Evolutionary conservation across 30 jellyfish, hydroid and myxozoan species (phyloP), one percentile per base, ranked within the genome.

Genomic region (Aurelia sp.): DNA sequence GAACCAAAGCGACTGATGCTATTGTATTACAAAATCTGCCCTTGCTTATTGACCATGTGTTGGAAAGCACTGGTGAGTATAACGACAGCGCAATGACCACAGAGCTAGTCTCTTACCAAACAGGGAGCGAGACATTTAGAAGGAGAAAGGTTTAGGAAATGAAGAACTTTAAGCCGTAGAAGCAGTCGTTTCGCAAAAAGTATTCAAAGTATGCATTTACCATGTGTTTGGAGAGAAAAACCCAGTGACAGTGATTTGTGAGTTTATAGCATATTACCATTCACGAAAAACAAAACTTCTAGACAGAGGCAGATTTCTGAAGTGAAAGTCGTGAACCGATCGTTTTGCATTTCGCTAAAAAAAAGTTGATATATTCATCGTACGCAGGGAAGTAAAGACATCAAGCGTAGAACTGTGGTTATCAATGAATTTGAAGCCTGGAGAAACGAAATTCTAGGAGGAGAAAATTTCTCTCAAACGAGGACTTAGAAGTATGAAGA

Each of bases 351-450:
- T 47, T 78, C 97, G 3, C 68, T 84, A 67, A 70, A 71, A 35
- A 67, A 70, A 71, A 35, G 80, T 71, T n/a, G 87, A 22, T 27
- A 84, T 84, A 84, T 84, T 64, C 53, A 52, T 55, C 87, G 93
- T 8, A 11, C 68, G 76, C 52, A 71, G 13, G 93, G 88, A 16
- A 84, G 40, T 21, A 53, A 48, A 16, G 88, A 84, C 61, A 16
- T 84, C 3, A 35, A 40, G 19, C 88, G 88, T n/a, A 78, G 53
- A 44, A 78, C 72, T 5, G 61, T 81, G 13, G 63, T 78, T 47
- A 78, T 63, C 67, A 48, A 69, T 18, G 89, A 63, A 62, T 30
- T 78, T 10, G 72, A 67, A 35, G 85, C 38, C 31, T 47, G 20
- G 20, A 33, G 20, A 57, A 52, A 16, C 47, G 64, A 31, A 57